These are phyloP conservation scores for Ophioninae sp. DNA, from an alignment of 2,888 invertebrate species.

Conservation along the genomic window DNA sequence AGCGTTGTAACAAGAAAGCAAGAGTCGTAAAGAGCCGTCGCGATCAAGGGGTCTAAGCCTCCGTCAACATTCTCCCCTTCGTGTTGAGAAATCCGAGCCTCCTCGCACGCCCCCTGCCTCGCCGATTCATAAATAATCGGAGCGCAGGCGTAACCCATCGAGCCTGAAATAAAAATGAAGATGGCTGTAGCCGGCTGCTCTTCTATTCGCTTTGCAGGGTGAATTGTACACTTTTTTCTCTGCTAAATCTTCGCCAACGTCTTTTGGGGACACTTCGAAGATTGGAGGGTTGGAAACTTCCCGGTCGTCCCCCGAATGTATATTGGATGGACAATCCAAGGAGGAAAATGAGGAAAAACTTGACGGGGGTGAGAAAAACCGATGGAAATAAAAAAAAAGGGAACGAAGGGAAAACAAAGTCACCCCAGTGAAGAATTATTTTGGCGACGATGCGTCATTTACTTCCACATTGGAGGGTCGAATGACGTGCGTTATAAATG, in stretches of 20 bases:
- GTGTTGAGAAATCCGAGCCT: constrained; percentile 46
- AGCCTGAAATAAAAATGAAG: constrained; percentile 48
- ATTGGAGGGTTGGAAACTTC: constrained; percentile 21
- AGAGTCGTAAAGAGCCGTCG: constrained; percentile 36
- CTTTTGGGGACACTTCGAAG: constrained; percentile 31
- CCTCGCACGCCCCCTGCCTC: constrained; percentile 9
- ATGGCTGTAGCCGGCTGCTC: constrained; percentile 12
- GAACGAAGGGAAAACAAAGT: constrained; percentile 10
- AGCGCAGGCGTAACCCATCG: constrained; percentile 12
- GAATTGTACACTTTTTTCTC: constrained; percentile 49
- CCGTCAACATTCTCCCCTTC: not conserved
- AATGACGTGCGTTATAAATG: constrained; percentile 29
- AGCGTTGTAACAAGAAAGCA: constrained; percentile 43
- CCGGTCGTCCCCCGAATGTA: not conserved
- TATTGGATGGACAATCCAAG: constrained; percentile 9
- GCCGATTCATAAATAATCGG: constrained; percentile 66
- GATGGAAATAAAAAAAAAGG: constrained; percentile 12
- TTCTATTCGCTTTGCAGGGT: constrained; percentile 58
- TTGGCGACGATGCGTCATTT: constrained; percentile 42
- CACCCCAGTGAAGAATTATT: constrained; percentile 31
- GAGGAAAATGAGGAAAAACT: constrained; percentile 17
- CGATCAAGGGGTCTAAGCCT: constrained; percentile 18
- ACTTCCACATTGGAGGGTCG: constrained; percentile 28
- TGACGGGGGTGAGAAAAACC: constrained; percentile 9
- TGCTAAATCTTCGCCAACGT: constrained; percentile 52